phyloP scores from a whole-genome alignment of 2,797 vertebrate genomes.

The Xiphorhynchus erythropygius region DNA sequence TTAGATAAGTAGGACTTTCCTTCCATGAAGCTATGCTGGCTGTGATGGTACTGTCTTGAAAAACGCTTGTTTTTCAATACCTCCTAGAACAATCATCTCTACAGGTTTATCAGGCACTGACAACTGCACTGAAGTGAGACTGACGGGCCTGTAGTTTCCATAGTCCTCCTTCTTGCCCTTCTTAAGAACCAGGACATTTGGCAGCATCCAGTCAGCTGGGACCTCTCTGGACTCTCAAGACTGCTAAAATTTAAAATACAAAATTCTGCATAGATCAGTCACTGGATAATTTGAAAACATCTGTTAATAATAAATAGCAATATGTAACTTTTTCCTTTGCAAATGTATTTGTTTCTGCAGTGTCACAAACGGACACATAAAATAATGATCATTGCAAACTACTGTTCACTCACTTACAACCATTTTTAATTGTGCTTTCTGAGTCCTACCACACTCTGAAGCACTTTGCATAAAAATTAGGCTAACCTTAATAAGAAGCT shows the following conservation, averaged over 20 bases:
- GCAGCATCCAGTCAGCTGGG: background rate
- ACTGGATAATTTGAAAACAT: background rate
- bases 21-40: background rate
- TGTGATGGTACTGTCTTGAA: background rate
- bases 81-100: background rate
- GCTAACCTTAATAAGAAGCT: background rate
- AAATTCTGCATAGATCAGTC: background rate
- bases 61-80: background rate
- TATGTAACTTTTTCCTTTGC: background rate
- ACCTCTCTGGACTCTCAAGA: background rate
- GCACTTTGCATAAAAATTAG: background rate
- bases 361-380: background rate
- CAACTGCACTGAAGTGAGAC: background rate
- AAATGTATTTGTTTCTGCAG: background rate
- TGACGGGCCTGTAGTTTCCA: background rate
- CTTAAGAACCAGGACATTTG: background rate
- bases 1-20: background rate
- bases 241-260: background rate
- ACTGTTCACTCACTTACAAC: background rate
- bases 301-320: background rate
- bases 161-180: background rate
- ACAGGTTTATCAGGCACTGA: background rate
- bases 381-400: background rate
- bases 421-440: background rate
- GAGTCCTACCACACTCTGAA: background rate